These are phyloP conservation scores for Isichthys henryi DNA, from an alignment of 2,113 vertebrate species.

Conservation along the genomic window DNA sequence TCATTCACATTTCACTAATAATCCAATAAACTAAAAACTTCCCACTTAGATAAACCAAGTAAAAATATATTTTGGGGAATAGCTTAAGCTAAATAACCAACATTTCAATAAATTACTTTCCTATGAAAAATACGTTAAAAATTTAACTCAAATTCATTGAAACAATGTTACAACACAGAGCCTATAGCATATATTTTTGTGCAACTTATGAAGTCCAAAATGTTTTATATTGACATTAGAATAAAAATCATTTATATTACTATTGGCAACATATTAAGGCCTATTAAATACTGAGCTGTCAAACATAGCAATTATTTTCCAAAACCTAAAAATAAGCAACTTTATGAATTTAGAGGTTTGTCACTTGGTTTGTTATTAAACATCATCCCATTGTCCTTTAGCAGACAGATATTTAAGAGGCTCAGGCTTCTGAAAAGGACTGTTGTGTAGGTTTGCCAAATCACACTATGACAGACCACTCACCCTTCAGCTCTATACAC, in stretches of 20 bases:
- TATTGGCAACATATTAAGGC: conserved; percentile 17
- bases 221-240: neutral
- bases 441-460: neutral
- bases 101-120: neutral
- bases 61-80: conserved; percentile 1
- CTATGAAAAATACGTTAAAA: conserved; percentile 26
- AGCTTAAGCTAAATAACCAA: neutral
- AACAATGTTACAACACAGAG: neutral
- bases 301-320: neutral
- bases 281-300: conserved; percentile 26
- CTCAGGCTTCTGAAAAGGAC: neutral
- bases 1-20: neutral
- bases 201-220: neutral
- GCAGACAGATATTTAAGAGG: neutral
- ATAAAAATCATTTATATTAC: neutral
- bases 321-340: neutral
- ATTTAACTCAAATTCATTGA: neutral
- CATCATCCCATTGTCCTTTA: neutral
- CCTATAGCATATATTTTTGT: neutral
- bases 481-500: neutral
- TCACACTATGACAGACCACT: neutral
- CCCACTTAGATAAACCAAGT: neutral
- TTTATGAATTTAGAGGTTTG: neutral
- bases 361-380: neutral
- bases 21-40: neutral